Percentiles rank a stretch among this genome's conserved stretches.
Conservation (phyloP, 2,113 vertebrate species). For the Petaurus breviceps region DNA sequence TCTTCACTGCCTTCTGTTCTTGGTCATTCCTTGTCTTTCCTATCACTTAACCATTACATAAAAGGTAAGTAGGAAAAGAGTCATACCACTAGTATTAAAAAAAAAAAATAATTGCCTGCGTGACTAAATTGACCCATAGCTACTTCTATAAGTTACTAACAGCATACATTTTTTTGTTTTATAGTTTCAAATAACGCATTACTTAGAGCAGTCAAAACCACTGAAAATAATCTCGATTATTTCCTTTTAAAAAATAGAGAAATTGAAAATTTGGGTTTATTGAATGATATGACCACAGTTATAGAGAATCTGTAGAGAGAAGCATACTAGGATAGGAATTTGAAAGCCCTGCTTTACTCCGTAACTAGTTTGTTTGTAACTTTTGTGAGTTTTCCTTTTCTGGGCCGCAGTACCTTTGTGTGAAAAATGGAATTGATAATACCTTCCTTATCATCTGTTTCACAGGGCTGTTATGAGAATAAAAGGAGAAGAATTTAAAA, state of each 20-base stretch:
- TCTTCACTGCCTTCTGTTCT: slow-evolving; percentile 16
- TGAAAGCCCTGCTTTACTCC: not conserved
- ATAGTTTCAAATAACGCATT: not conserved
- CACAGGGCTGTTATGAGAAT: slow-evolving; percentile 4
- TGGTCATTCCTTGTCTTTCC: slow-evolving; percentile 4
- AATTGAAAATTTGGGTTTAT: slow-evolving; percentile 38
- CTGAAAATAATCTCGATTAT: slow-evolving; percentile 28
- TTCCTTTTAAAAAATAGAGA: slow-evolving; percentile 42
- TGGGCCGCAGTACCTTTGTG: not conserved
- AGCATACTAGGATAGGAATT: not conserved
- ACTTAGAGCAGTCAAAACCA: not conserved
- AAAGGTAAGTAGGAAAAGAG: not conserved
- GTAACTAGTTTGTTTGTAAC: not conserved
- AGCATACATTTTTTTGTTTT: not conserved
- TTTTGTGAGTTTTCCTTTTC: not conserved
- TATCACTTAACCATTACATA: not conserved
- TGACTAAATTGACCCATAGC: not conserved
- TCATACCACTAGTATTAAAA: not conserved
- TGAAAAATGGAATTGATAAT: slow-evolving; percentile 1
- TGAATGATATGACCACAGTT: slow-evolving; percentile 12
- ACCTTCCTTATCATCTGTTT: not conserved
- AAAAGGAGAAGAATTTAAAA: slow-evolving; percentile 6
- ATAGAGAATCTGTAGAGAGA: slow-evolving; percentile 11
- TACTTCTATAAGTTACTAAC: not conserved
- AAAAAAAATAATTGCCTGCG: not conserved